Percentiles rank a stretch among this genome's conserved stretches.
Conservation (phyloP, 2,797 vertebrate genomes). For the Spinus olivaceus region DNA sequence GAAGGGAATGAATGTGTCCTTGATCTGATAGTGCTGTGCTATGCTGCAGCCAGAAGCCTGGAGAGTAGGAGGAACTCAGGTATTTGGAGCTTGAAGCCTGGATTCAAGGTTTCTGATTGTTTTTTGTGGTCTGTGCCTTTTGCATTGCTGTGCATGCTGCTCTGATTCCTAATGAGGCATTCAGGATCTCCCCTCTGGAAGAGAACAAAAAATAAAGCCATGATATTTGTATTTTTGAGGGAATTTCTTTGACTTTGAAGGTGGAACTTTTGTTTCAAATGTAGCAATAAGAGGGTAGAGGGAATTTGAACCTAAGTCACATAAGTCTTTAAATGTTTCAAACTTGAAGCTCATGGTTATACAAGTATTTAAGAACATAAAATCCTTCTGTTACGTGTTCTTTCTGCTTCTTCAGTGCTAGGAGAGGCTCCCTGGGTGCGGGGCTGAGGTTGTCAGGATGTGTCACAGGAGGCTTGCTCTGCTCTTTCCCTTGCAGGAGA, state of each 20-base stretch:
- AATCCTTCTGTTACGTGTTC: fast-evolving
- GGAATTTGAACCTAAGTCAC: not conserved
- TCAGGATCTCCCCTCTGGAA: not conserved
- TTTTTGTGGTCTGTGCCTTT: fast-evolving
- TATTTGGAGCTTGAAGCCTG: not conserved
- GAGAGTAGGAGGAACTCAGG: not conserved
- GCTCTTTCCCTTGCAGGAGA: not conserved
- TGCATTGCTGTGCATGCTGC: not conserved
- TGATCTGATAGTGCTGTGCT: fast-evolving
- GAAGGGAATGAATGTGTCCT: fast-evolving
- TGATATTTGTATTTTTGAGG: not conserved
- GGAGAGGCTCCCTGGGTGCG: not conserved
- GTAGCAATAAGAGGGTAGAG: not conserved
- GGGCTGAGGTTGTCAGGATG: not conserved
- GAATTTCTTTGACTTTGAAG: not conserved
- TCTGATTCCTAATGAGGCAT: not conserved
- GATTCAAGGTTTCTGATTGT: not conserved
- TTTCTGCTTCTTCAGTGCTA: not conserved
- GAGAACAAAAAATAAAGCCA: not conserved
- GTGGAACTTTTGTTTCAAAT: not conserved
- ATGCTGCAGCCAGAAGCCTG: fast-evolving
- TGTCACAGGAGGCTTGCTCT: not conserved
- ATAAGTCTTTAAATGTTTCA: not conserved
- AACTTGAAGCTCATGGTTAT: not conserved
- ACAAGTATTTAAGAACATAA: not conserved